These are phyloP conservation scores for Lycaena phlaeas DNA, from an alignment of 2,888 invertebrate genomes.

Conservation along the genomic window DNA sequence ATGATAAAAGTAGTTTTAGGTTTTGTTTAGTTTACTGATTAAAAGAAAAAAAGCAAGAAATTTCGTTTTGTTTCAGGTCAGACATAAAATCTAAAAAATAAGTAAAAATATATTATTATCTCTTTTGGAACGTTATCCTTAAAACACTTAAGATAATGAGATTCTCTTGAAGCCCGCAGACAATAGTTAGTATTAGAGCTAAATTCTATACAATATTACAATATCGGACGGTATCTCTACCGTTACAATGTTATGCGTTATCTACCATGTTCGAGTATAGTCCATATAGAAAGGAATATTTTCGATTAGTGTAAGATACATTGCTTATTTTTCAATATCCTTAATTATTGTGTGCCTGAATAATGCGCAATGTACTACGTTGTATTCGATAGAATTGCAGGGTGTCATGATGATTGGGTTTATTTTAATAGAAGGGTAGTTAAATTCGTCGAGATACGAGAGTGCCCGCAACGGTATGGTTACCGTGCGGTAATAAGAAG, in stretches of 20 bases:
- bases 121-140: no score
- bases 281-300: not conserved
- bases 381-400: not conserved
- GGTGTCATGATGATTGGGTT: constrained; percentile 6
- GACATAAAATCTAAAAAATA: no score
- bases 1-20: no score
- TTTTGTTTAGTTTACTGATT: no score
- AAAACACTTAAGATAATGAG: no score
- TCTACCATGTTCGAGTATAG: constrained; percentile 6
- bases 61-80: no score
- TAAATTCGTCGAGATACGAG: constrained; percentile 17
- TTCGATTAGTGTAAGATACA: constrained; percentile 4
- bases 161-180: no score
- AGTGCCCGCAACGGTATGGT: constrained; percentile 23
- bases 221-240: constrained; percentile 29
- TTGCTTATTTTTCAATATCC: not conserved
- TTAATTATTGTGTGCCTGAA: not conserved
- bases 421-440: constrained; percentile 9
- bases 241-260: constrained; percentile 19
- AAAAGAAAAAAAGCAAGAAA: no score
- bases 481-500: constrained; percentile 38
- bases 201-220: constrained; percentile 33
- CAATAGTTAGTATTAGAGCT: constrained; percentile 24
- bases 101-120: no score
- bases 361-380: constrained; percentile 1